Evolutionary conservation across 2,797 vertebrate species (phyloP).

Genomic region (Pipistrellus pygmaeus): DNA sequence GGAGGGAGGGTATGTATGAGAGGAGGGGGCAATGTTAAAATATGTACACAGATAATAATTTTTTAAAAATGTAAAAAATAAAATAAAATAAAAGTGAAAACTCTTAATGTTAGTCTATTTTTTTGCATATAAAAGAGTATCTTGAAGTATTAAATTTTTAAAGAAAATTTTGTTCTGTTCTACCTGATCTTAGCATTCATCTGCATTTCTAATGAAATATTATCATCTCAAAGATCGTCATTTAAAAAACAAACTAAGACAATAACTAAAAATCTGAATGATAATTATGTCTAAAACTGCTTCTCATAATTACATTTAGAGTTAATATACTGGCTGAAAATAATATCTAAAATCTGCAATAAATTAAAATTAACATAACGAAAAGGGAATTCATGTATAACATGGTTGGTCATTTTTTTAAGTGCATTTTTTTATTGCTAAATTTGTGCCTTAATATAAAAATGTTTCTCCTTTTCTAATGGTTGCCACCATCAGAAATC

Average conservation of each 20-base stretch:
- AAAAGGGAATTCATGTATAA: background rate
- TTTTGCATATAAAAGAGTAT: background rate
- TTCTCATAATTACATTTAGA: constrained; percentile 8
- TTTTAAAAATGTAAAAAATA: no score
- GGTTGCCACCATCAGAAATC: background rate
- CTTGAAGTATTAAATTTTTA: background rate
- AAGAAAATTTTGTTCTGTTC: background rate
- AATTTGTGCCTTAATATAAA: background rate
- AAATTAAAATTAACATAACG: background rate
- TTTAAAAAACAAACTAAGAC: background rate
- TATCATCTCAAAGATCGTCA: background rate
- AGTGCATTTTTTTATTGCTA: background rate
- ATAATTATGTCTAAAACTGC: background rate
- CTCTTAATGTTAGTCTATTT: background rate
- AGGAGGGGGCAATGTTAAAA: no score
- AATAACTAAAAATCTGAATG: background rate
- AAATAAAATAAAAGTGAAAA: background rate
- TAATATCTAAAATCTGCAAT: background rate
- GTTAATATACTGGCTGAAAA: background rate
- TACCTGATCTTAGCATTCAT: background rate
- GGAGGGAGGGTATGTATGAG: no score
- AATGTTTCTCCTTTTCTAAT: background rate
- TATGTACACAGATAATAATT: no score
- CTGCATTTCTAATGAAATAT: background rate
- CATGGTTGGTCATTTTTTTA: background rate